Conservation (phyloP, 2,797 vertebrate species). For the Astyanax mexicanus region DNA sequence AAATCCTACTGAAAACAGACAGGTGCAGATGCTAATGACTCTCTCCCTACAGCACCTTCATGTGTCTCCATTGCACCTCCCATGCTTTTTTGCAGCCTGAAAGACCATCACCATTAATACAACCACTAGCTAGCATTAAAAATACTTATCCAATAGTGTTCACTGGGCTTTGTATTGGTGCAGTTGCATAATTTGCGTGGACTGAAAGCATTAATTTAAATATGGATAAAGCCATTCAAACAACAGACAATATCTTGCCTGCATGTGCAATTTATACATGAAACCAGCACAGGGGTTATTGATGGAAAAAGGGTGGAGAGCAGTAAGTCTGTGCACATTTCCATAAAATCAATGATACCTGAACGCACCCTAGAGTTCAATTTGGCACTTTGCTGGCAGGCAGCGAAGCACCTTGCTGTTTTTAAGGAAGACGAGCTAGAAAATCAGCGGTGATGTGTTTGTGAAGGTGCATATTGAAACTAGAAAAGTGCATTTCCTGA, state of each 20-base stretch:
- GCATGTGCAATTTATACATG: conserved; percentile 10
- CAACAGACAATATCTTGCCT: neutral
- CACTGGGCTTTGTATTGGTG: neutral
- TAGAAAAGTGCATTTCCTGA: too few species aligned
- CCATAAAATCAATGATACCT: conserved; percentile 14
- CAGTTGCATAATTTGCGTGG: neutral
- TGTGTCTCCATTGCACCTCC: too few species aligned
- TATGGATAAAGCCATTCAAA: neutral
- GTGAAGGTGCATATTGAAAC: neutral
- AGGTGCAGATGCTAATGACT: too few species aligned
- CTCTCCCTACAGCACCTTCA: too few species aligned
- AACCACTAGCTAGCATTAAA: neutral
- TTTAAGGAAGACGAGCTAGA: neutral
- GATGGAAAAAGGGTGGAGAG: neutral
- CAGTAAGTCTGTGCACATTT: neutral
- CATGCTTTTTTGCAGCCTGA: too few species aligned
- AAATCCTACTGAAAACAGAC: too few species aligned
- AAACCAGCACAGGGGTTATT: conserved; percentile 7
- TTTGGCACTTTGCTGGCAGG: conserved; percentile 11
- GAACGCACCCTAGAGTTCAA: conserved; percentile 10
- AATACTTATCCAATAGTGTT: neutral
- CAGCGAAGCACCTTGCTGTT: neutral
- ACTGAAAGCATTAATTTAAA: neutral
- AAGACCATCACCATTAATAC: neutral
- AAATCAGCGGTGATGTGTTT: neutral